Conservation (phyloP, 30 jellyfish, hydroid and myxozoan species). For the Aurelia sp. region DNA sequence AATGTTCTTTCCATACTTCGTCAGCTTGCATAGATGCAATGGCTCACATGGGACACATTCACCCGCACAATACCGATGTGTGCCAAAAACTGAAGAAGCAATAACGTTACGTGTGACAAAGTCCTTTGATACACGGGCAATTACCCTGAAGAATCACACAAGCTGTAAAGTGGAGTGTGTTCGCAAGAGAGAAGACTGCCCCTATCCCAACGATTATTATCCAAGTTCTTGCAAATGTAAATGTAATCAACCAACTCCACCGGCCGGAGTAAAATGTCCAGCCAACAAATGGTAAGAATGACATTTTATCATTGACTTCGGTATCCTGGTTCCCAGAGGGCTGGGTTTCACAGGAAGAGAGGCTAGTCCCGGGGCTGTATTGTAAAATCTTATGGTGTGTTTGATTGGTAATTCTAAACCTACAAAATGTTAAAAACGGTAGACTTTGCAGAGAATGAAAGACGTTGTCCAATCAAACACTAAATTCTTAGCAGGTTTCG, state of each 20-base stretch:
- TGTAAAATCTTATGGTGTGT: too few relatives aligned
- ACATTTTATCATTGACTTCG: too few relatives aligned
- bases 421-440: too few relatives aligned
- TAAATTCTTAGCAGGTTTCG: too few relatives aligned
- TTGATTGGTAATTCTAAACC: too few relatives aligned
- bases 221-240: conserved; percentile 12
- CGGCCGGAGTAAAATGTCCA: not conserved
- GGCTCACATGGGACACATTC: conserved; percentile 62
- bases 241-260: conserved; percentile 5
- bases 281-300: too few relatives aligned
- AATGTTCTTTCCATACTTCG: conserved; percentile 65
- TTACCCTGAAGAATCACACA: conserved; percentile 46
- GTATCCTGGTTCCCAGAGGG: too few relatives aligned
- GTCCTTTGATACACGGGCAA: not conserved
- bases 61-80: conserved; percentile 50
- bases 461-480: too few relatives aligned
- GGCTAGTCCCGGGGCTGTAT: too few relatives aligned
- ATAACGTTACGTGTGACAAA: not conserved
- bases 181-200: conserved; percentile 33
- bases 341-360: too few relatives aligned
- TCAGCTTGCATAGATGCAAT: conserved; percentile 77
- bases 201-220: conserved; percentile 1
- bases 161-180: conserved; percentile 62
- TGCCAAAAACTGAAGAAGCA: conserved; percentile 13
- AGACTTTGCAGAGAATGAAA: too few relatives aligned